These are phyloP conservation scores for Thalpophila matura DNA, from an alignment of 2,888 invertebrate genomes.

Conservation along the genomic window DNA sequence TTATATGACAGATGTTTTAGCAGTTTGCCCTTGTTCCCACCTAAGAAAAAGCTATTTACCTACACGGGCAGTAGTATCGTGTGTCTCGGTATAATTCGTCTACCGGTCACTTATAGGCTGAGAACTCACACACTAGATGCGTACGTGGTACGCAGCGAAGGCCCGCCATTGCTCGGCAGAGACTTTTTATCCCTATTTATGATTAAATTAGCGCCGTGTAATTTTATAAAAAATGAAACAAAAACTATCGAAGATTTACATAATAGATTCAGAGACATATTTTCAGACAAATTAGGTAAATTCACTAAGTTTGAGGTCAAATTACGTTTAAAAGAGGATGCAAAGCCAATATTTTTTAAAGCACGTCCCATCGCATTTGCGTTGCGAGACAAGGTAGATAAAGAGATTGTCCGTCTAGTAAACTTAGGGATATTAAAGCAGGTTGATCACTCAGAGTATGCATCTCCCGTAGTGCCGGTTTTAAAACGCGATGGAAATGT, in stretches of 20 bases:
- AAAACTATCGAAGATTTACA: too few relatives aligned
- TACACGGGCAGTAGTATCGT: slow-evolving; percentile 1
- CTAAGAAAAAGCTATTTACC: slow-evolving; percentile 2
- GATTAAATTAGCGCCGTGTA: neutral
- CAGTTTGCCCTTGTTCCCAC: neutral
- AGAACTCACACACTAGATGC: slow-evolving; percentile 8
- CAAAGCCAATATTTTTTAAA: slow-evolving; percentile 22
- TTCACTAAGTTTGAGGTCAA: too few relatives aligned
- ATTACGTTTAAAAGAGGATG: slow-evolving; percentile 1
- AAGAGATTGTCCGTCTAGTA: slow-evolving; percentile 21
- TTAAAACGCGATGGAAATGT: slow-evolving; percentile 1
- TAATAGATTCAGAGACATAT: too few relatives aligned
- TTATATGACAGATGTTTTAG: neutral
- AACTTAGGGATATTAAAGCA: slow-evolving; percentile 20
- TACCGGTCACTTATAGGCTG: neutral
- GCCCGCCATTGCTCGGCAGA: slow-evolving; percentile 17
- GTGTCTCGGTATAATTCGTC: slow-evolving; percentile 1
- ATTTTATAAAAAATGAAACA: slow-evolving; percentile 1
- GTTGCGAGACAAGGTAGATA: too few relatives aligned
- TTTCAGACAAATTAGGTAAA: too few relatives aligned
- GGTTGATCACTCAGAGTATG: slow-evolving; percentile 20
- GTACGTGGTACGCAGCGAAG: slow-evolving; percentile 22
- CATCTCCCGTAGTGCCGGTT: slow-evolving; percentile 19
- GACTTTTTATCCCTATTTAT: slow-evolving; percentile 7
- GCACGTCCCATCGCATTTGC: slow-evolving; percentile 28